Evolutionary conservation across 2,888 invertebrate genomes (phyloP), one percentile per base, ranked within the genome.

Genomic region (Acrobeloides nanus): DNA sequence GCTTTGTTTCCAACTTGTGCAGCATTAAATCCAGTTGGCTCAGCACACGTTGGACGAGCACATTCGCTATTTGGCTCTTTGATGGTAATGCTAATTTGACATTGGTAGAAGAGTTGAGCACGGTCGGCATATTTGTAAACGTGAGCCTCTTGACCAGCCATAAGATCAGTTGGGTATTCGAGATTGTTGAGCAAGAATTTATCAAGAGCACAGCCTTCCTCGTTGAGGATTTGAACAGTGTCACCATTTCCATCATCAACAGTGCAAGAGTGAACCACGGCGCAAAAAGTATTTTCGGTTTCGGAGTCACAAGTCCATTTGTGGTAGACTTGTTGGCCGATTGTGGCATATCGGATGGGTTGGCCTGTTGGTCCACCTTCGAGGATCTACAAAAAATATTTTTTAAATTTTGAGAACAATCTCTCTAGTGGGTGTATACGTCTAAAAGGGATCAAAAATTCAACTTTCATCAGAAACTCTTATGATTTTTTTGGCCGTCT

Each of bases 41-140:
- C 69, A 29, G 62, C 44, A 41, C 69, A 69, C 35, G 65, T 57
- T 6, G 69, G 70, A 7, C 69, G 57, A n/a, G 68, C 60, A 46
- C 70, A 70, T 45, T 70, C 68, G 51, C 57, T 54, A 43, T 67
- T 51, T 17, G 70, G 70, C 44, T 70, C 70, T 57, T 71, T 71
- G 49, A 71, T 59, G 32, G 68, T 61, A 52, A 71, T 72, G 37
- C 59, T 61, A 53, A 71, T 71, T 55, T 71, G 71, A 53, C 71
- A 71, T 53, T 72, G 72, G 56, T 73, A 72, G 65, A 72, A 72
- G 24, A 72, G 57, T 42, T 68, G 69, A 7, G 67, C 59, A 17
- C 70, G 55, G 49, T 72, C 72, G 35, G 72, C 72, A 49, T 68
- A 72, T 43, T 72, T 72, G 66, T 71, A 72, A 34, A 72, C 72